A percentile compares a stretch with the other conserved stretches of the same genome.
phyloP scores from a whole-genome alignment of 2,797 vertebrate genomes.

The Pygocentrus nattereri region DNA sequence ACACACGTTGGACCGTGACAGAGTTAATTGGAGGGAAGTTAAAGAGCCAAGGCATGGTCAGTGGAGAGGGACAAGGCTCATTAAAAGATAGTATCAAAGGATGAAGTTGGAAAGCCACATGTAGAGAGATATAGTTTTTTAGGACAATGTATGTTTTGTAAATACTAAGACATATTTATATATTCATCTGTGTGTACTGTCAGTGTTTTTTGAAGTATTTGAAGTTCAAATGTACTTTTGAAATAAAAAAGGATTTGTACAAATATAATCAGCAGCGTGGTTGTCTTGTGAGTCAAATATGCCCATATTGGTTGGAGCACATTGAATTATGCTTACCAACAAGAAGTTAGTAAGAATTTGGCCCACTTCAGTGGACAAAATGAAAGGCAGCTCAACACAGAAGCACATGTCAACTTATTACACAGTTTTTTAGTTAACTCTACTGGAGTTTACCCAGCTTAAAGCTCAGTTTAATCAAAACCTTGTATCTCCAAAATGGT shows the following conservation, averaged over 20 bases:
- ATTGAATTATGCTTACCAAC: not conserved
- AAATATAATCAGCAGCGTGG: not conserved
- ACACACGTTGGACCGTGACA: conserved; percentile 36
- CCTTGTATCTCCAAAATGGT: no score
- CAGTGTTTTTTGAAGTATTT: conserved; percentile 49
- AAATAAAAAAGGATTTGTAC: conserved; percentile 47
- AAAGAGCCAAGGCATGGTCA: conserved; percentile 35
- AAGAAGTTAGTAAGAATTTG: not conserved
- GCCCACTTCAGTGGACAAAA: not conserved
- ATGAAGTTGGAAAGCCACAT: conserved; percentile 18
- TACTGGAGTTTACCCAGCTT: no score
- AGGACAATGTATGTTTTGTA: conserved; percentile 64
- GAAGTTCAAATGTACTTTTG: conserved; percentile 45
- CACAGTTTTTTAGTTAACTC: no score
- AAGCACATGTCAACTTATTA: no score
- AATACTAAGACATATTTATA: conserved; percentile 71
- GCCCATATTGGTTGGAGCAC: not conserved
- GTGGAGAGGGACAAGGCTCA: conserved; percentile 32
- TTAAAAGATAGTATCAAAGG: conserved; percentile 34
- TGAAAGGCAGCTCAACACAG: no score
- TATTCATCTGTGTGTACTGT: conserved; percentile 53
- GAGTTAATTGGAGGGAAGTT: conserved; percentile 24
- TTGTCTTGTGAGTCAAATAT: not conserved
- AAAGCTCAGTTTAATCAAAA: no score
- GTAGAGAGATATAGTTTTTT: conserved; percentile 45